Evolutionary conservation across 1,140 invertebrate species (phyloP), one percentile per base, ranked within the genome.

Genomic region (Calycopis cecrops): DNA sequence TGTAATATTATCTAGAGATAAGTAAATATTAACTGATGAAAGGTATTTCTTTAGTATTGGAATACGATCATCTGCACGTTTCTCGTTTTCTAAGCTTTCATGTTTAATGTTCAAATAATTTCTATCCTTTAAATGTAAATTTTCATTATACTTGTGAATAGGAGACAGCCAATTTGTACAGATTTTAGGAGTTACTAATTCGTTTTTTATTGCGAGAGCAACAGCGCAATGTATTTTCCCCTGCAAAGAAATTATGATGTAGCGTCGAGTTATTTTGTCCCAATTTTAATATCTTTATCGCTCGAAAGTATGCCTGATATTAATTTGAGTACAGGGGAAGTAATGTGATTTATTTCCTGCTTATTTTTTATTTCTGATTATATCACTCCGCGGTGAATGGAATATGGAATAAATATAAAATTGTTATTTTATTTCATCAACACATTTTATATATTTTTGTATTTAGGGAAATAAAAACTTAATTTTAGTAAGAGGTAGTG

Each of bases 141-240:
- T 44, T 44, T 44, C 16, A 9, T 44, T 44, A 16, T 6, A 28
- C 21, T 28, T 3, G 6, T 28, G 21, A 28, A 44, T 0, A 7
- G 16, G 12, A 7, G 40, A 14, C 14, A n/a, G 6, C 14, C 9
- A 14, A 14, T 40, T 44, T 17, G 40, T 7, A 3, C 17, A 14
- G 4, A 16, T 16, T 17, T 16, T 14, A 60, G 59, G 68, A 62
- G 58, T 61, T 63, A 57, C 69, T 77, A 77, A 77, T 74, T 74
- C 68, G 66, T 68, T 77, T 74, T 77, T 74, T 77, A 74, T 77
- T 65, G 67, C 73, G 59, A 63, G 66, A 69, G 64, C 68, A 71
- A 67, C 62, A 62, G 56, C 63, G 59, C 40, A 44, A 44, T 44
- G 16, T 42, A 17, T 9, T 14, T 44, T 9, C 40, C 40, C 40